Evolutionary conservation across 1,140 invertebrate species (phyloP), one percentile per base, ranked within the genome.

Genomic region (Cotesia glomerata): DNA sequence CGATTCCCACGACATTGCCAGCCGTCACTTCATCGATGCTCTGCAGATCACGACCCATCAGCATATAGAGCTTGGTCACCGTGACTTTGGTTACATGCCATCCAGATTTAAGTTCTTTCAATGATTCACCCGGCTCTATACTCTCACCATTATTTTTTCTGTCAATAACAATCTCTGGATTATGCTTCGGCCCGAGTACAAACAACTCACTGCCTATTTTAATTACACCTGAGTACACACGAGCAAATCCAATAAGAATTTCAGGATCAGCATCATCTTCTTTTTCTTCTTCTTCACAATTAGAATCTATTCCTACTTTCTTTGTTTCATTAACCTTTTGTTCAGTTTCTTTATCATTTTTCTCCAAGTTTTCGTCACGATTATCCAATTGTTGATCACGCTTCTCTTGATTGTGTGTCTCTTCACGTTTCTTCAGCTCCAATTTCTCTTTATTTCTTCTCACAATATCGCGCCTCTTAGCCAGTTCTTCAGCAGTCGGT

Each of bases 1-100:
- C 94, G 72, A 99, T 97, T 62, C 94, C 95, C 64, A 96, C 90
- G 68, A 99, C 93, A 85, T 97, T 97, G 5, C 98, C 98, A 69
- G 96, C 94, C 14, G 93, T 91, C 0, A 95, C 94, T 82, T 91
- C 89, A 36, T 94, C 91, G 13, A 98, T 88, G 0, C 88, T 78
- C 85, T 97, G 93, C 36, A 99, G 85, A 79, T 99, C 97, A 79
- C 95, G 89, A 4, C 98, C 98, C 94, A 99, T 97, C 32, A 99
- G 88, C 74, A 98, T 86, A 82, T 97, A 99, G 0, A 99, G 83
- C 79, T 93, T 90, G 11, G 90, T 86, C 5, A 97, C 86, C 5
- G 75, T 88, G 0, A 90, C 90, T 76, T 84, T 89, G 5, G 90
- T 91, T 54, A 91, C 84, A 75, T 94, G 84, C 77, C 92, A 89